Evolutionary conservation across 2,888 invertebrate species (phyloP).

Genomic region (Pardosa pseudoannulata): DNA sequence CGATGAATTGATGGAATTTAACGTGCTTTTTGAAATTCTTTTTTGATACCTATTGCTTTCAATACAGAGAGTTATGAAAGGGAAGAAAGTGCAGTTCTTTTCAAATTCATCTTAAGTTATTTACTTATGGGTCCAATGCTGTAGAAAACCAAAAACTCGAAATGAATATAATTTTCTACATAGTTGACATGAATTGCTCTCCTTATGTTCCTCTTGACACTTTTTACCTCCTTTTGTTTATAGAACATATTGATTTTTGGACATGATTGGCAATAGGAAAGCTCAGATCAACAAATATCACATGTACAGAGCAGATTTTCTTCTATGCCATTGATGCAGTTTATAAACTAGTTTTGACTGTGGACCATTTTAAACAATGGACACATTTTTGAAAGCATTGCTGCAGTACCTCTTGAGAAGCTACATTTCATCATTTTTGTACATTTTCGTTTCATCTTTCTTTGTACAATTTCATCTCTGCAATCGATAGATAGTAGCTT

Average conservation of each 20-base stretch:
- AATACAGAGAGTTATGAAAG: too few relatives aligned
- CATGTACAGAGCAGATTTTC: slow-evolving; percentile 20
- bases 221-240: neutral
- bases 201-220: neutral
- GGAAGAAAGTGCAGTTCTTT: neutral
- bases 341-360: neutral
- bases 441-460: slow-evolving; percentile 68
- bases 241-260: neutral
- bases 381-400: slow-evolving; percentile 10
- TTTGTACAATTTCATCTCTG: slow-evolving; percentile 61
- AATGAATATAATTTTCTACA: neutral
- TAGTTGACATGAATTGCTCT: neutral
- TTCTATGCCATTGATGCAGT: neutral
- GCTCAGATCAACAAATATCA: neutral
- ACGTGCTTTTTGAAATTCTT: too few relatives aligned
- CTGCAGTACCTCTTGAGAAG: neutral
- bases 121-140: slow-evolving; percentile 26
- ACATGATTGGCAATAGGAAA: neutral
- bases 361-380: slow-evolving; percentile 21
- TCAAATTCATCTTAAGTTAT: neutral
- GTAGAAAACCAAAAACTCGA: neutral
- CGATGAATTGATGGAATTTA: neutral
- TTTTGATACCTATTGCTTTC: too few relatives aligned
- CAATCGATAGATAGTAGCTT: slow-evolving; percentile 40
- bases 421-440: slow-evolving; percentile 48